Base-by-base conservation (phyloP, 2,113 vertebrate species). In the Heterocephalus glaber region DNA sequence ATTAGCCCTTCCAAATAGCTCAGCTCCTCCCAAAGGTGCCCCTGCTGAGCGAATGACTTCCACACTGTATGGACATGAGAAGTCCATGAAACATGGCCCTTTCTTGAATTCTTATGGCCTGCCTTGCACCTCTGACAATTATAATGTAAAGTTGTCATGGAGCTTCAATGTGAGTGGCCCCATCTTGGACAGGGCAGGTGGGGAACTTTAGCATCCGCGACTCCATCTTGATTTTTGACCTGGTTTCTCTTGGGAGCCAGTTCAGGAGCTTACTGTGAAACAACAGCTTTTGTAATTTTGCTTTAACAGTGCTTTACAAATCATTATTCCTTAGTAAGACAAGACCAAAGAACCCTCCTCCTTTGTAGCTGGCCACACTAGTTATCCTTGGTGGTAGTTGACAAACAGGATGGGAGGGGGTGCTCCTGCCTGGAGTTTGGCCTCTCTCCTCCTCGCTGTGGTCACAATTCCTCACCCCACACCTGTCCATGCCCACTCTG, bases 21-120 rank as follows among this genome's bases (percentile, higher is more conserved):
- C 74, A 2, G 38, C 54, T 49, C 80, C 79, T 88, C 33, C n/a
- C 44, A 26, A 30, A 49, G 61, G 65, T 9, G 16, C 16, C 11
- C 63, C 19, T 41, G 16, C 8, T 22, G 54, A 17, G 63, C 47
- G 65, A 19, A 79, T 2, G 56, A n/a, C 70, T 61, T 54, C 79
- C n/a, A 65, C 4, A 22, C 19, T 3, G 7, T 1, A 41, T 52
- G 66, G 77, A 88, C 84, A 49, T 3, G 30, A 52, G 16, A 41
- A 38, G 56, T 13, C 52, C 52, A 7, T 0, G 2, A 0, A 11
- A 47, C 0, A 2, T 44, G 13, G 19, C 3, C 2, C 7, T 6
- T 58, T 41, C 85, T 47, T 28, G 11, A 24, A 12, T 24, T 22
- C 61, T 56, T 8, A 3, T 0, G 16, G 47, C 3, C 4, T 28